A percentile compares a stretch with the other conserved stretches of the same genome.
Conservation (phyloP, 2,888 invertebrate species). For the Odontothrips loti region DNA sequence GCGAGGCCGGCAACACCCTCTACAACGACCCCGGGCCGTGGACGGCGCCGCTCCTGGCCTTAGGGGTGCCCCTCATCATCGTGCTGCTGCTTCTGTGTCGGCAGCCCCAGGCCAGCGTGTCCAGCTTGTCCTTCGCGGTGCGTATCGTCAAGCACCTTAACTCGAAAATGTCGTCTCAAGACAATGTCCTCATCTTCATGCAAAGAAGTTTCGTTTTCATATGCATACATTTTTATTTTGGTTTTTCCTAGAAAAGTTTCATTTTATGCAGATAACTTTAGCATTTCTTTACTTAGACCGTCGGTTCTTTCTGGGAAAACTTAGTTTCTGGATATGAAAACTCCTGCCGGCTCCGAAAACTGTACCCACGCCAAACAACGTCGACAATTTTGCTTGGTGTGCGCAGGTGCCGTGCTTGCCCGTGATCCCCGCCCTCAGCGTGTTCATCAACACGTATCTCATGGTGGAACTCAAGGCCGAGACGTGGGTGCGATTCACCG, state of each 20-base stretch:
- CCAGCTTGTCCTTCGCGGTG: neutral
- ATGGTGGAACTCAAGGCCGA: conserved; percentile 48
- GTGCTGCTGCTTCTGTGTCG: neutral
- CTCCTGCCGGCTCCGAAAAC: too few relatives aligned
- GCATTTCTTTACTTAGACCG: too few relatives aligned
- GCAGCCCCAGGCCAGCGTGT: conserved; percentile 14
- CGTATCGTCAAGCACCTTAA: neutral
- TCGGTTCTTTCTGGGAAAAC: too few relatives aligned
- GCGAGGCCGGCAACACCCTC: neutral
- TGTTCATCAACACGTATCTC: conserved; percentile 50
- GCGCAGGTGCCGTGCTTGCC: conserved; percentile 40
- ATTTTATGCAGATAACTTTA: too few relatives aligned
- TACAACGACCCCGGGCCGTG: neutral
- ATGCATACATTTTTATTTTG: too few relatives aligned
- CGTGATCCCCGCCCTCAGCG: conserved; percentile 48
- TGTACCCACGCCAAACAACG: too few relatives aligned
- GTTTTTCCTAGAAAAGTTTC: too few relatives aligned
- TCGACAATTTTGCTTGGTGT: too few relatives aligned
- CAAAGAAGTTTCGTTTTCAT: too few relatives aligned
- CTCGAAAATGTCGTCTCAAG: neutral
- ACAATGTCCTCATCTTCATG: neutral
- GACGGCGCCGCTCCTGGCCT: neutral
- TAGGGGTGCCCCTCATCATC: neutral
- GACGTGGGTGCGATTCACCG: conserved; percentile 48
- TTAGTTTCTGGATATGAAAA: too few relatives aligned